Percentiles rank a stretch among this genome's conserved stretches.
Evolutionary conservation across 2,888 invertebrate species (phyloP).

Genomic region (Selenia dentaria): DNA sequence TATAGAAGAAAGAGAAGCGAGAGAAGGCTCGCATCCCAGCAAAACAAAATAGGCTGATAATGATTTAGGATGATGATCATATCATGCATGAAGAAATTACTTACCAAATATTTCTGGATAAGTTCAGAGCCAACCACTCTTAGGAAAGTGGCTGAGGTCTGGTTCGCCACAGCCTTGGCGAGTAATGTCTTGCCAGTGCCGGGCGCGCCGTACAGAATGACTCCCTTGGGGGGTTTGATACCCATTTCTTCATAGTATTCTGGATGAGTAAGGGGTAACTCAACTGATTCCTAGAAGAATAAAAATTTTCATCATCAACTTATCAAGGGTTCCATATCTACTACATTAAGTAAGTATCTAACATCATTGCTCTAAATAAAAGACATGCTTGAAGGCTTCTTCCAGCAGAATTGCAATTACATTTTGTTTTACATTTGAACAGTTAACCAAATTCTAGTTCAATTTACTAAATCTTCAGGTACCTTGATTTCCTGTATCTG

Average conservation of each 20-base stretch:
- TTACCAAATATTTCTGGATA: conserved; percentile 98
- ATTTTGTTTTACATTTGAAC: too few species aligned
- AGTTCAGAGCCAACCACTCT: conserved; percentile 99
- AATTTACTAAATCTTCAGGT: too few species aligned
- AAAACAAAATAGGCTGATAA: too few species aligned
- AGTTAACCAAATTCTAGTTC: too few species aligned
- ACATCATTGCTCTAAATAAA: too few species aligned
- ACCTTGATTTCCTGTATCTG: conserved; percentile 92
- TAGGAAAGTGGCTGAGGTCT: conserved; percentile 99
- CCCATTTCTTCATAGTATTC: conserved; percentile 99
- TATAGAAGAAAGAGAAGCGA: too few species aligned
- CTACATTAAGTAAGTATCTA: too few species aligned
- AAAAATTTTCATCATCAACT: background rate
- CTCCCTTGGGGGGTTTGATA: conserved; percentile 99
- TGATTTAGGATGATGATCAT: too few species aligned
- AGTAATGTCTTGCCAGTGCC: conserved; percentile 99
- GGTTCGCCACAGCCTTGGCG: conserved; percentile 99
- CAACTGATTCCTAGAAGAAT: conserved; percentile 94
- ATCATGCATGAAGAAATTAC: background rate
- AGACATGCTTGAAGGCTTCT: too few species aligned
- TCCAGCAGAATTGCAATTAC: too few species aligned
- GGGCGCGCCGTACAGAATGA: conserved; percentile 98
- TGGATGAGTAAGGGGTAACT: conserved; percentile 98
- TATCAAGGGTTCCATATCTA: too few species aligned
- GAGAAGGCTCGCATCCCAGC: too few species aligned